Percentiles rank a stretch among this genome's conserved stretches.
These are phyloP conservation scores for Ditula angustiorana DNA, from an alignment of 2,888 invertebrate species.

Conservation along the genomic window DNA sequence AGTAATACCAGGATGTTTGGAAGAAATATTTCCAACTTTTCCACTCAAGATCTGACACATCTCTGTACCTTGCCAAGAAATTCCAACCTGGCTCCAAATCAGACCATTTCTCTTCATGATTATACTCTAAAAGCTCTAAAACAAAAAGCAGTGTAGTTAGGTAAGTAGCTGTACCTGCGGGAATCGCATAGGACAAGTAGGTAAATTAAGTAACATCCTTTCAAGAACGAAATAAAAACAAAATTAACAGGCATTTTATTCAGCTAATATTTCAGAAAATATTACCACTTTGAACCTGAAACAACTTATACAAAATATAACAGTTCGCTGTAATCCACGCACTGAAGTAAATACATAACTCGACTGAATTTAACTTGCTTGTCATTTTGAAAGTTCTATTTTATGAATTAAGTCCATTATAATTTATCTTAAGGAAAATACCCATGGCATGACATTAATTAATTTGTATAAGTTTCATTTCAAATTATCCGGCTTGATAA, in stretches of 20 bases:
- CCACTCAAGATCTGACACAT: conserved; percentile 91
- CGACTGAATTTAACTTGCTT: conserved; percentile 57
- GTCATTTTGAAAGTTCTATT: conserved; percentile 53
- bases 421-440: not conserved
- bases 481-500: conserved; percentile 26
- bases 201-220: no score
- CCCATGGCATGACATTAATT: not conserved
- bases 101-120: conserved; percentile 53
- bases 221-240: no score
- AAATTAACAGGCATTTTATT: not conserved
- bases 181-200: no score
- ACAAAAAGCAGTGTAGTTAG: no score
- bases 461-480: conserved; percentile 19
- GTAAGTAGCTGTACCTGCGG: no score
- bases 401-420: conserved; percentile 13
- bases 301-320: conserved; percentile 84
- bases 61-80: conserved; percentile 84
- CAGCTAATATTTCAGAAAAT: not conserved
- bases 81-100: conserved; percentile 87
- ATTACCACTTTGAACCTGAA: conserved; percentile 81
- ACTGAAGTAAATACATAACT: conserved; percentile 77
- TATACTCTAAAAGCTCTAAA: conserved; percentile 63
- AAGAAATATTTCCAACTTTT: conserved; percentile 86
- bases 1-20: conserved; percentile 81
- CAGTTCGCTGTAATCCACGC: conserved; percentile 84